A percentile compares a stretch with the other conserved stretches of the same genome.
Evolutionary conservation across 2,888 invertebrate species (phyloP).

Genomic region (Linyphia triangularis): DNA sequence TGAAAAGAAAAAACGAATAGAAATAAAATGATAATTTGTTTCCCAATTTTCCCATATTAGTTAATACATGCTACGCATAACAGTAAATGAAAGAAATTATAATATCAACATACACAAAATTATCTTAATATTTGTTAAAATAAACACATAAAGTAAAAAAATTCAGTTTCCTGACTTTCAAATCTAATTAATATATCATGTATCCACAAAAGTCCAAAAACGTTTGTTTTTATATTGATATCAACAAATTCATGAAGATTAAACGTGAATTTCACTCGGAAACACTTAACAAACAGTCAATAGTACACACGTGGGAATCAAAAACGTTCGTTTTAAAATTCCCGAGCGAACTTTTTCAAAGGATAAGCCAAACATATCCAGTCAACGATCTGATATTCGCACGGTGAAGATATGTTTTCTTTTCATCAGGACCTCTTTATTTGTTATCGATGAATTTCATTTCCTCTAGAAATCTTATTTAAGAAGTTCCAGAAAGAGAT

Average conservation of each 20-base stretch:
- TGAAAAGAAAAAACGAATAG: too few species aligned
- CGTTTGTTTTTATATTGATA: too few species aligned
- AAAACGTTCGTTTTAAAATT: neutral
- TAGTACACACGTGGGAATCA: neutral
- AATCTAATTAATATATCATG: too few species aligned
- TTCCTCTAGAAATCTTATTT: conserved; percentile 3
- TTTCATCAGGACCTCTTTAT: conserved; percentile 41
- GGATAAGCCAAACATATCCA: neutral
- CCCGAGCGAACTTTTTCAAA: neutral
- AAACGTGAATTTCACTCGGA: neutral
- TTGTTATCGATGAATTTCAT: conserved; percentile 45
- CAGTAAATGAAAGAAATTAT: too few species aligned
- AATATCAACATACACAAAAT: too few species aligned
- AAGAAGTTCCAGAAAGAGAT: conserved; percentile 8
- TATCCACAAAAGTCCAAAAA: too few species aligned
- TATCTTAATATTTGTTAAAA: too few species aligned
- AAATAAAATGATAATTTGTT: too few species aligned
- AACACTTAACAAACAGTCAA: conserved; percentile 19
- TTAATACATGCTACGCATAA: too few species aligned
- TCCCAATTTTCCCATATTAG: too few species aligned
- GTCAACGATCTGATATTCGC: neutral
- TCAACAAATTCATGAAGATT: neutral
- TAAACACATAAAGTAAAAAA: too few species aligned
- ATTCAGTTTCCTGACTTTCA: too few species aligned
- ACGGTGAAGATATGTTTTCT: conserved; percentile 20